Base-by-base conservation (phyloP, 2,888 invertebrate species). In the Carcina quercana region DNA sequence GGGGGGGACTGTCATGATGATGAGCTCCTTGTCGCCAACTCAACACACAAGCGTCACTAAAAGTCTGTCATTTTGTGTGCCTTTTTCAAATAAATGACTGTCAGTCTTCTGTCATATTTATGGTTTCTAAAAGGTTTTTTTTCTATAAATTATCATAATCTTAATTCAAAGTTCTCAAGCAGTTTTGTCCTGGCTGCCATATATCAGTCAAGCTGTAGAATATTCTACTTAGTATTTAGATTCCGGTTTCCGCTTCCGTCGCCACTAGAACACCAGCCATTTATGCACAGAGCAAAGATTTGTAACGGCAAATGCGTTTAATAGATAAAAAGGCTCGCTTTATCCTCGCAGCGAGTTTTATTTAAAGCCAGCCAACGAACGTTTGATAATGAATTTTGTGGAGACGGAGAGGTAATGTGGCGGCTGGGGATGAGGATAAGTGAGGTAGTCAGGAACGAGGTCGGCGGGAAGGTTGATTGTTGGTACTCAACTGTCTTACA, bases 281-380 rank as follows among this genome's bases (percentile, higher is more conserved):
- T 52, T 52, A 53, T 56, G 50, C 49, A 53, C 44, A 59, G 53
- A 61, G 60, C 53, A 46, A 59, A 72, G 65, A 70, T 73, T 74
- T 73, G 67, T 71, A 61, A 65, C 66, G 63, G 60, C 56, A 74
- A 78, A 73, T 75, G 69, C 68, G 70, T 76, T 75, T 76, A 79
- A 71, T 68, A 76, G 70, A 72, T 76, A 79, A 78, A 75, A 75
- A 74, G 70, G 65, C 66, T 54, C 65, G 46, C 55, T 69, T 72
- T 74, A 68, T 71, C 59, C 65, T 53, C 42, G 47, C 50, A 59
- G 59, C 60, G 76, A 78, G 76, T 76, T 66, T 76, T 76, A 80
- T 80, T 78, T 74, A 78, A 59, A 57, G 47, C 49, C 53, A 56
- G 58, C 59, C 59, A 60, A 50, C 56, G 56, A 60, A 65, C 53